Evolutionary conservation across 2,888 invertebrate genomes (phyloP).

Genomic region (Nasonovia ribisnigri): DNA sequence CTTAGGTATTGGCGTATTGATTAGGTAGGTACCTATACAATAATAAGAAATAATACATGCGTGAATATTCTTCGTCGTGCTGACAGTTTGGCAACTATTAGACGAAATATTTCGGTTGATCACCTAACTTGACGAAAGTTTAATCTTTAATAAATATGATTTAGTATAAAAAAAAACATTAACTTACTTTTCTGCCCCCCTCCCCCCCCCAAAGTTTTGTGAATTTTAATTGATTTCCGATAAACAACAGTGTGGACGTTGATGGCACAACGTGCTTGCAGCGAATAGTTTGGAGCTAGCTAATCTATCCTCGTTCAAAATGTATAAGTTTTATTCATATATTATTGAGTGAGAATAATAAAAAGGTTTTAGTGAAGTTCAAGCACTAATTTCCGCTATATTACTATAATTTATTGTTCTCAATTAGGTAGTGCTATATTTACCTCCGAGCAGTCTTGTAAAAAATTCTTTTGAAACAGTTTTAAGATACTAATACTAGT

Average conservation of each 20-base stretch:
- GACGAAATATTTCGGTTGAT: not conserved
- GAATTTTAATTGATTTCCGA: not conserved
- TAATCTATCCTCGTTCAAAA: too few relatives aligned
- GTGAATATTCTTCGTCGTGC: not conserved
- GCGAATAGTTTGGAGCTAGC: not conserved
- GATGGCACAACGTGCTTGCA: not conserved
- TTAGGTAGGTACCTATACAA: too few relatives aligned
- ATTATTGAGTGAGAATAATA: too few relatives aligned
- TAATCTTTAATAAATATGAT: not conserved
- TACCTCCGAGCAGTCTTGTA: too few relatives aligned
- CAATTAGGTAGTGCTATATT: too few relatives aligned
- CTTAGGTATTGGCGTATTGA: not conserved
- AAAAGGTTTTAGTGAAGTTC: too few relatives aligned
- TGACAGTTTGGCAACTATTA: not conserved
- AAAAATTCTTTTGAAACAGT: too few relatives aligned
- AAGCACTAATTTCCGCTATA: too few relatives aligned
- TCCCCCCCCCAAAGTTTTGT: not conserved
- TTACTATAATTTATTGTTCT: too few relatives aligned
- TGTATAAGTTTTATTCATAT: too few relatives aligned
- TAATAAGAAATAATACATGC: not conserved
- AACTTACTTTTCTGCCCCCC: not conserved
- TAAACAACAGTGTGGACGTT: not conserved
- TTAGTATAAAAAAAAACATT: not conserved
- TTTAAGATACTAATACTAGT: too few relatives aligned
- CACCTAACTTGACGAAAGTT: not conserved